Evolutionary conservation across 2,888 invertebrate genomes (phyloP), one percentile per base, ranked within the genome.

Genomic region (Eledone cirrhosa): DNA sequence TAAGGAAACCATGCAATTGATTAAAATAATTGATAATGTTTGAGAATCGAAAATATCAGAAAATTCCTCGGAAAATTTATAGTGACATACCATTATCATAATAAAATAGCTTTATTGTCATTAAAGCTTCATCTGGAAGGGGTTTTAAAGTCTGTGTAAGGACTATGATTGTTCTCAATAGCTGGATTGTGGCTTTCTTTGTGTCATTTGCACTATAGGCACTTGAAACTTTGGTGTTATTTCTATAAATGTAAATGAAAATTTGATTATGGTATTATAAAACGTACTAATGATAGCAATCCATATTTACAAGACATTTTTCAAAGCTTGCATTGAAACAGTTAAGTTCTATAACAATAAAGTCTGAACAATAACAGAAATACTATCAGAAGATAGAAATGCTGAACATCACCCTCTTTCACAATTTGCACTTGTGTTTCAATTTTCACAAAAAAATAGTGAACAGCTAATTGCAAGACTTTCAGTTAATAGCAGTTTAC

Each of bases 101-200:
- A 81, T 91, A 91, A 31, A 90, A 84, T 5, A 91, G 86, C 80
- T 90, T 91, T 91, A 91, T 91, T 74, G 90, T 89, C 86, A 91
- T 88, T 86, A 89, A 87, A 67, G 90, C 88, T 81, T 89, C 87
- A 77, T 89, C 87, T 29, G 91, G 91, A 22, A 91, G 84, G 41
- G 89, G 86, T 67, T 89, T 85, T 48, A 91, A 84, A 0, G 89
- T 88, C 82, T 90, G 89, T 16, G 89, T 89, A 24, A 91, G 85
- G 16, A 91, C 84, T 29, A 91, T 85, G 78, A 91, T 87, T 13
- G 91, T 90, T 48, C 91, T 84, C 67, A 91, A 83, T 72, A 91
- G 83, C 33, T 88, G 83, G 22, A 90, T 85, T 1, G 91, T 91
- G 11, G 91, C 89, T 82, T 88, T 90, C 82, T 89, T 89, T 16